A percentile compares a stretch with the other conserved stretches of the same genome.
These are phyloP conservation scores for Cherax destructor DNA, from an alignment of 1,140 invertebrate genomes.

Conservation along the genomic window DNA sequence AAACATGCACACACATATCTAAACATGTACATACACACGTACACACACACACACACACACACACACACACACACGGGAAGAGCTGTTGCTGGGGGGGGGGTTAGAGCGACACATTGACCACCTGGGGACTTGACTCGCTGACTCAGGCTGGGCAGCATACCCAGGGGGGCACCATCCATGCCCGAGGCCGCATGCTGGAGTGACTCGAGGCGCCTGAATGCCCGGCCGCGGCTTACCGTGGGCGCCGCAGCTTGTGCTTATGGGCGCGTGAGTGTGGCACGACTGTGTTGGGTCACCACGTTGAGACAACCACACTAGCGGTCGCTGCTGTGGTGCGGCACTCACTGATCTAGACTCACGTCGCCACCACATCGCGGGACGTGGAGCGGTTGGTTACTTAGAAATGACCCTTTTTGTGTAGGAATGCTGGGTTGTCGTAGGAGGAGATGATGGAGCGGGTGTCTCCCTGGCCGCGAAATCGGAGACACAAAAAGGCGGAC, in stretches of 20 bases:
- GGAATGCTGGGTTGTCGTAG: constrained; percentile 73
- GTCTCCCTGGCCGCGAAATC: constrained; percentile 79
- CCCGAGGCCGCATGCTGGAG: constrained; percentile 25
- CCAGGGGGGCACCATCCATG: constrained; percentile 28
- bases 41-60: constrained; percentile 33
- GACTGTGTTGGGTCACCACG: not conserved
- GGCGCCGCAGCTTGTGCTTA: constrained; percentile 43
- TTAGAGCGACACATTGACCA: not conserved
- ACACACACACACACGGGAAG: constrained; percentile 29
- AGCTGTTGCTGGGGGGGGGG: not conserved
- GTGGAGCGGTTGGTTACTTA: constrained; percentile 29
- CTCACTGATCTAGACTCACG: constrained; percentile 18
- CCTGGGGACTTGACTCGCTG: constrained; percentile 26
- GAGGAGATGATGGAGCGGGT: constrained; percentile 71
- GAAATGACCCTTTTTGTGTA: constrained; percentile 72
- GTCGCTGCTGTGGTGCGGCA: not conserved
- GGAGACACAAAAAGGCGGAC: constrained; percentile 88
- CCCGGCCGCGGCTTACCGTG: constrained; percentile 43
- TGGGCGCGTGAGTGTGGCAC: not conserved
- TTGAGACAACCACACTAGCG: not conserved
- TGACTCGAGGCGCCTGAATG: constrained; percentile 66
- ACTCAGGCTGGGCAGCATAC: constrained; percentile 10
- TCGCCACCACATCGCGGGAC: not conserved
- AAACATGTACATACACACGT: constrained; percentile 9
- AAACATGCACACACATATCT: constrained; percentile 1